These are phyloP conservation scores for Prochilodus magdalenae DNA, from an alignment of 2,113 vertebrate genomes.

Conservation along the genomic window DNA sequence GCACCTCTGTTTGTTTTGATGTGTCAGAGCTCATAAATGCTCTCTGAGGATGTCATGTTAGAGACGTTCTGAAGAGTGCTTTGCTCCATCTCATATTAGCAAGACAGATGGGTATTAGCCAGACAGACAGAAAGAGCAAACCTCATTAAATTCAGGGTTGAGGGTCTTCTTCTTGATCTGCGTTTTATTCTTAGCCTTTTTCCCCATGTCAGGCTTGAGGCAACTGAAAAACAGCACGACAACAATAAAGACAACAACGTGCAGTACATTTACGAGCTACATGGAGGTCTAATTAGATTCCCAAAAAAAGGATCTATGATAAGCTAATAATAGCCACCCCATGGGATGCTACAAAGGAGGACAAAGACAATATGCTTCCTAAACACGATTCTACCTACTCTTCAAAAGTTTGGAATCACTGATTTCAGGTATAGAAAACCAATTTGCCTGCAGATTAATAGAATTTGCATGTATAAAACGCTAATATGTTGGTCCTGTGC, in stretches of 20 bases:
- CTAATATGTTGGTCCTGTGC: too few species aligned
- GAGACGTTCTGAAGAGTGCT: neutral
- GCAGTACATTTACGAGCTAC: neutral
- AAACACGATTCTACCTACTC: neutral
- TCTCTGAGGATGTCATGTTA: conserved; percentile 24
- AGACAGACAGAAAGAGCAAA: conserved; percentile 59
- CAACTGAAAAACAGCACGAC: conserved; percentile 73
- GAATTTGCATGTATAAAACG: too few species aligned
- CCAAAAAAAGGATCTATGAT: conserved; percentile 4
- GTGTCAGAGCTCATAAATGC: conserved; percentile 26
- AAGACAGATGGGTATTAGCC: conserved; percentile 29
- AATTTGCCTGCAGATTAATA: too few species aligned
- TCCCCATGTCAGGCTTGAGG: conserved; percentile 98
- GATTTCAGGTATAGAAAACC: neutral
- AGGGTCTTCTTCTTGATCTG: conserved; percentile 98
- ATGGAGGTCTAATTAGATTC: conserved; percentile 6
- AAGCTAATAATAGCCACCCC: neutral
- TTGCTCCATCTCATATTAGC: conserved; percentile 12
- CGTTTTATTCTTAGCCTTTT: conserved; percentile 97
- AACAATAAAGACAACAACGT: conserved; percentile 30
- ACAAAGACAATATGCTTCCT: neutral
- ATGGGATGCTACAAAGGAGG: neutral
- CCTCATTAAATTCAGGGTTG: conserved; percentile 98
- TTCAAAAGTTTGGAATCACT: neutral
- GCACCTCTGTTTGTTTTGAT: neutral